Conservation (phyloP, 2,797 vertebrate species). For the Leptatherina wallacei region DNA sequence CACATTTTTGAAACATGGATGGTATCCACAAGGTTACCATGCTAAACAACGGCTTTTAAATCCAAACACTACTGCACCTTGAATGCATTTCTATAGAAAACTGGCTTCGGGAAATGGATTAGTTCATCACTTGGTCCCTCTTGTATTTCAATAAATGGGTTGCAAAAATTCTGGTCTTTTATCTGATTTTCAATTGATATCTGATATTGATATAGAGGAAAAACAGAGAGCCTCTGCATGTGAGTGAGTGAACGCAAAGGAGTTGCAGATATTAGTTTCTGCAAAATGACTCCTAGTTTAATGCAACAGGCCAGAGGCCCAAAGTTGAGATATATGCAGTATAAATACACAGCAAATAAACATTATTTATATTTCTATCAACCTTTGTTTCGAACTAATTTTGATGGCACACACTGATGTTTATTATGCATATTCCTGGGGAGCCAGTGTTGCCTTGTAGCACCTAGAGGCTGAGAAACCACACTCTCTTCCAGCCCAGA, state of each 20-base stretch:
- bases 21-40: constrained; percentile 5
- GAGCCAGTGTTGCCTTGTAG: neutral
- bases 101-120: constrained; percentile 27
- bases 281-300: constrained; percentile 8
- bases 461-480: too few species aligned
- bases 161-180: constrained; percentile 15
- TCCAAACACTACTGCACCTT: neutral
- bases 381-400: neutral
- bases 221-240: neutral
- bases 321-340: constrained; percentile 4
- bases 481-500: too few species aligned
- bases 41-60: constrained; percentile 21
- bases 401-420: neutral
- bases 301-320: constrained; percentile 13
- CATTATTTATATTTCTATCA: constrained; percentile 10
- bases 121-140: constrained; percentile 19
- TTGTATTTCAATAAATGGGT: constrained; percentile 34
- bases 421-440: neutral
- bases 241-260: neutral
- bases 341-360: constrained; percentile 39
- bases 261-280: neutral
- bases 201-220: constrained; percentile 10
- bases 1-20: constrained; percentile 14
- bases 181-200: constrained; percentile 23
- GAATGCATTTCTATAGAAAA: constrained; percentile 12